Evolutionary conservation across 2,888 invertebrate species (phyloP).

Genomic region (Hirtodrosophila duncani): DNA sequence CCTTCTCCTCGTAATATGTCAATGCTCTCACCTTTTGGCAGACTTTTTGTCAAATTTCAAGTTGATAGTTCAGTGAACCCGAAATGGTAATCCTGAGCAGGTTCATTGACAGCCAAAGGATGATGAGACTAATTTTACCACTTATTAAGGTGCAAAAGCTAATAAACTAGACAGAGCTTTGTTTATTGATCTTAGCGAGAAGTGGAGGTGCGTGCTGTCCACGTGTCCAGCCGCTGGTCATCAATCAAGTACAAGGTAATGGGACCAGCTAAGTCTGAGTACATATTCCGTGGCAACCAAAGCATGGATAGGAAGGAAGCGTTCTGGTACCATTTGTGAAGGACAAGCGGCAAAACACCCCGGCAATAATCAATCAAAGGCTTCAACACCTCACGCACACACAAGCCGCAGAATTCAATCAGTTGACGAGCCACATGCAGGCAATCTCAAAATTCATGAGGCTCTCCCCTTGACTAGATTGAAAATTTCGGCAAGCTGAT

Average conservation of each 20-base stretch:
- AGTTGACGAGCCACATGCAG: constrained; percentile 41
- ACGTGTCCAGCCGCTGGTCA: constrained; percentile 47
- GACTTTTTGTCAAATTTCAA: constrained; percentile 22
- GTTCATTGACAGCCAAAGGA: constrained; percentile 14
- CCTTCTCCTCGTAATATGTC: constrained; percentile 24
- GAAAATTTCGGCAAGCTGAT: no score
- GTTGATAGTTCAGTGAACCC: constrained; percentile 55
- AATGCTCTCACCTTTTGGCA: constrained; percentile 1
- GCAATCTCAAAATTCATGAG: constrained; percentile 56
- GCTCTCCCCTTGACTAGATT: constrained; percentile 45
- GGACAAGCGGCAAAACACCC: constrained; percentile 17
- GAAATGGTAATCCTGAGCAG: constrained; percentile 24
- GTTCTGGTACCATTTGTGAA: constrained; percentile 1
- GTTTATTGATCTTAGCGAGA: constrained; percentile 46
- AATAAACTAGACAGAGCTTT: constrained; percentile 24
- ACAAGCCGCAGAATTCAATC: constrained; percentile 47
- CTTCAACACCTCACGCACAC: constrained; percentile 8
- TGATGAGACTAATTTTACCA: no score
- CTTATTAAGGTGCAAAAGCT: no score
- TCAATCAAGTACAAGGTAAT: constrained; percentile 57
- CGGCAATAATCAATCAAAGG: constrained; percentile 52
- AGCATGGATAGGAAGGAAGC: neutral
- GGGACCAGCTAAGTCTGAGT: no score
- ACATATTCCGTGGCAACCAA: no score
- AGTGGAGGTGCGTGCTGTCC: constrained; percentile 22